Evolutionary conservation across 2,888 invertebrate genomes (phyloP).

Genomic region (Gibbula magus): DNA sequence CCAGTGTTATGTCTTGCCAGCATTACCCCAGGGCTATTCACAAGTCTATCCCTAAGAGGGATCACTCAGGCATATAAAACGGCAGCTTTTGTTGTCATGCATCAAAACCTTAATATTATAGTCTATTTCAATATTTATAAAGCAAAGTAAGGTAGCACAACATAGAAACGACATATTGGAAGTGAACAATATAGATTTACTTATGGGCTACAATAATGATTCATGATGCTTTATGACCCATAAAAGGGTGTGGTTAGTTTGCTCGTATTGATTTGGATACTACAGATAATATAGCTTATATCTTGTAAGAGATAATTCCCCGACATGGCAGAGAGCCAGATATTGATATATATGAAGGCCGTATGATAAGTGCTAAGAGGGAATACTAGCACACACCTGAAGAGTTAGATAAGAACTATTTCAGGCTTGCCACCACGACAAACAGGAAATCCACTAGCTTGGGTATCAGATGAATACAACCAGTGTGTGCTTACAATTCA

Average conservation of each 20-base stretch:
- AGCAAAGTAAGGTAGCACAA: background rate
- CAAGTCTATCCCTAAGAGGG: background rate
- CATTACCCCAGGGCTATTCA: conserved; percentile 6
- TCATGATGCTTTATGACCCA: background rate
- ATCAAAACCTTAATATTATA: background rate
- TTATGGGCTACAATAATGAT: background rate
- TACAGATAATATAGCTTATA: too few relatives aligned
- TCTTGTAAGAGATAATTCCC: too few relatives aligned
- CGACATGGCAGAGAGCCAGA: too few relatives aligned
- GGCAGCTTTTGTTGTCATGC: background rate
- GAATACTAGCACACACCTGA: background rate
- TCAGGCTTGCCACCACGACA: background rate
- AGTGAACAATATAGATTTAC: background rate
- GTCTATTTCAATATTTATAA: background rate
- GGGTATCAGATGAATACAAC: background rate
- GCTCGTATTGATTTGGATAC: too few relatives aligned
- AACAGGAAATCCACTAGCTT: background rate
- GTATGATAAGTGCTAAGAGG: background rate
- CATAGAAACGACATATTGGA: background rate
- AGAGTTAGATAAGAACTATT: background rate
- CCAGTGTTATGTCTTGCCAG: background rate
- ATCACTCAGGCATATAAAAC: background rate
- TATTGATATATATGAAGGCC: too few relatives aligned
- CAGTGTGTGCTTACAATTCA: too few relatives aligned
- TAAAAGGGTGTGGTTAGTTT: background rate